Evolutionary conservation across 2,888 invertebrate species (phyloP).

Genomic region (Caenorhabditis parvicauda): DNA sequence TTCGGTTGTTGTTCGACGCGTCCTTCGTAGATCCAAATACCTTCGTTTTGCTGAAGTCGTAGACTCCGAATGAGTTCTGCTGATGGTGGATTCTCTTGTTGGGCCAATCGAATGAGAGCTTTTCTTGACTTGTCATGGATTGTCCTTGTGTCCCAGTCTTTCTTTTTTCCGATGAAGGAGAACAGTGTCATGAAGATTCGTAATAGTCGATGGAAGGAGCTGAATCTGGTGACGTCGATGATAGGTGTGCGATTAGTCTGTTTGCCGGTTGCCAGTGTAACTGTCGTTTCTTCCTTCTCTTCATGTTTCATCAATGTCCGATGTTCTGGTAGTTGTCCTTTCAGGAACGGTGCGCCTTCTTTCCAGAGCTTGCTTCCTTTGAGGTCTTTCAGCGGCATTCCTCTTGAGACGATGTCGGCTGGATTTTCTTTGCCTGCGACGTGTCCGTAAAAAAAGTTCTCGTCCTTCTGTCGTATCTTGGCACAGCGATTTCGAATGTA

Average conservation of each 20-base stretch:
- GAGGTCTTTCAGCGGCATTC: constrained; percentile 4
- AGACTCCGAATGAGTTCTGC: constrained; percentile 4
- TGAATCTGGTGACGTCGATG: constrained; percentile 8
- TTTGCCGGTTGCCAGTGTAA: neutral
- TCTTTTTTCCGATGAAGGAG: neutral
- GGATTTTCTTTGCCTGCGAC: constrained; percentile 9
- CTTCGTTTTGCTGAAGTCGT: neutral
- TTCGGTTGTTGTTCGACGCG: neutral
- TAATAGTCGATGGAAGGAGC: constrained; percentile 1
- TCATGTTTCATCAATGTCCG: no score
- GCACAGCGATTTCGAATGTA: neutral
- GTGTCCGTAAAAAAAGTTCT: constrained; percentile 2
- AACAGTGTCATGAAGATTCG: neutral
- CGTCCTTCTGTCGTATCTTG: neutral
- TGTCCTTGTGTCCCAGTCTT: neutral
- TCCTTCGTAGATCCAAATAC: constrained; percentile 4
- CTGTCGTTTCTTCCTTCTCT: neutral
- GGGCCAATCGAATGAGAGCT: constrained; percentile 5
- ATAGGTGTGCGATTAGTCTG: neutral
- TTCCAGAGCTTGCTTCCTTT: constrained; percentile 4
- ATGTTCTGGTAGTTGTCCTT: no score
- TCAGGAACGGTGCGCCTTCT: constrained; percentile 6
- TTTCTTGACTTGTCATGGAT: neutral
- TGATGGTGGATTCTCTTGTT: constrained; percentile 4
- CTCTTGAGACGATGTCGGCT: constrained; percentile 8